These are phyloP conservation scores for Spicauda simplicius DNA, from an alignment of 2,888 invertebrate species.

Conservation along the genomic window DNA sequence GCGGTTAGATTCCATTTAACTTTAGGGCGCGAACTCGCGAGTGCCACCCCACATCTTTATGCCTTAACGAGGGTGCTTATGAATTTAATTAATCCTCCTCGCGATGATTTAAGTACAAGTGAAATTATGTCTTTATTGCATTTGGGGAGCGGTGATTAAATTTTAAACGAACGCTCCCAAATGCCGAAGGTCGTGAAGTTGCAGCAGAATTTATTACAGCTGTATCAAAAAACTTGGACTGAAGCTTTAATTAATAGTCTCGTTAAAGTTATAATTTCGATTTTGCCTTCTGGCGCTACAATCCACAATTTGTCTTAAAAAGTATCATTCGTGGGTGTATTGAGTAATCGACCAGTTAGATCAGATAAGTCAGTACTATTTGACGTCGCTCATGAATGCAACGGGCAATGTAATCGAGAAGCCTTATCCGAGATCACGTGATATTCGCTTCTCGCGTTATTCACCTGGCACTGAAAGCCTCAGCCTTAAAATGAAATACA, in stretches of 20 bases:
- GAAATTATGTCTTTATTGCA: conserved; percentile 37
- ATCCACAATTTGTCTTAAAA: no score
- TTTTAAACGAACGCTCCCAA: conserved; percentile 24
- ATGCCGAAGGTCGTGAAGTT: conserved; percentile 22
- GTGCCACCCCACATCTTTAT: conserved; percentile 55
- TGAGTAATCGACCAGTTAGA: no score
- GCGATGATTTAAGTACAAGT: conserved; percentile 46
- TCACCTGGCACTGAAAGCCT: no score
- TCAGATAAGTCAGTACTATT: no score
- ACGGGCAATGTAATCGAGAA: no score
- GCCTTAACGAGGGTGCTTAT: conserved; percentile 61
- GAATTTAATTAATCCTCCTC: conserved; percentile 64
- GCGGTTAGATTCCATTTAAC: conserved; percentile 67
- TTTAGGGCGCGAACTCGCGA: conserved; percentile 53
- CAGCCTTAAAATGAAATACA: no score
- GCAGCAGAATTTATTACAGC: conserved; percentile 33
- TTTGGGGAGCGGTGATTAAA: conserved; percentile 36
- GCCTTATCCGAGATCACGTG: no score
- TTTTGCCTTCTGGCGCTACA: no score
- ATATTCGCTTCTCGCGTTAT: no score
- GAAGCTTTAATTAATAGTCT: background rate
- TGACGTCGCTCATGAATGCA: no score
- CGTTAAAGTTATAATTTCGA: background rate
- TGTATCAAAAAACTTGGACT: conserved; percentile 15
- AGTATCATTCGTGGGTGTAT: no score